Conservation (phyloP, 2,113 vertebrate species). For the Dasyurus viverrinus region DNA sequence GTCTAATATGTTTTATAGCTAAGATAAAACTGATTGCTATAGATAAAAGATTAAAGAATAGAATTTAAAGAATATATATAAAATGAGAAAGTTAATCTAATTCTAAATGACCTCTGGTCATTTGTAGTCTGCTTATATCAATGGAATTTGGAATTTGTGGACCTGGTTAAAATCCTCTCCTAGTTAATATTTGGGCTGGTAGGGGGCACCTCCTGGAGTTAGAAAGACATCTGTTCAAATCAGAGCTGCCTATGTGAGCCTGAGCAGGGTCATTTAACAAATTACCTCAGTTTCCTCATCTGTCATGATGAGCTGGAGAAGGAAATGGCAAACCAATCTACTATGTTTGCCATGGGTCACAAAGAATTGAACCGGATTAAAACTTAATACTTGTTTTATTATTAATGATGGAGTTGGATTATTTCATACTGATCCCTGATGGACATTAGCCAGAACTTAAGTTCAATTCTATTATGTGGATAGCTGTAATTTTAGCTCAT, state of each 20-base stretch:
- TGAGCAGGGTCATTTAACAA: not conserved
- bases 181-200: not conserved
- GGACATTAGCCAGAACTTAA: not conserved
- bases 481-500: not conserved
- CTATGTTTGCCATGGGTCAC: no score
- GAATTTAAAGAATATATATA: not conserved
- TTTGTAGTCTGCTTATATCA: not conserved
- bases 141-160: not conserved
- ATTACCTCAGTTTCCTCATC: no score
- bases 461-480: not conserved
- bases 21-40: not conserved
- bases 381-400: not conserved
- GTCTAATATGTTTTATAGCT: not conserved
- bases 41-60: not conserved
- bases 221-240: not conserved
- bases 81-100: not conserved
- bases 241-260: not conserved
- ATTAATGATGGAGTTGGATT: not conserved
- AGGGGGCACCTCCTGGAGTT: not conserved
- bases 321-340: no score
- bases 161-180: not conserved
- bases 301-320: no score
- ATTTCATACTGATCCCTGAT: not conserved
- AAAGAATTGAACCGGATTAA: no score
- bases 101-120: not conserved